These are phyloP conservation scores for Apocrypta bakeri DNA, from an alignment of 1,140 invertebrate species.

Conservation along the genomic window DNA sequence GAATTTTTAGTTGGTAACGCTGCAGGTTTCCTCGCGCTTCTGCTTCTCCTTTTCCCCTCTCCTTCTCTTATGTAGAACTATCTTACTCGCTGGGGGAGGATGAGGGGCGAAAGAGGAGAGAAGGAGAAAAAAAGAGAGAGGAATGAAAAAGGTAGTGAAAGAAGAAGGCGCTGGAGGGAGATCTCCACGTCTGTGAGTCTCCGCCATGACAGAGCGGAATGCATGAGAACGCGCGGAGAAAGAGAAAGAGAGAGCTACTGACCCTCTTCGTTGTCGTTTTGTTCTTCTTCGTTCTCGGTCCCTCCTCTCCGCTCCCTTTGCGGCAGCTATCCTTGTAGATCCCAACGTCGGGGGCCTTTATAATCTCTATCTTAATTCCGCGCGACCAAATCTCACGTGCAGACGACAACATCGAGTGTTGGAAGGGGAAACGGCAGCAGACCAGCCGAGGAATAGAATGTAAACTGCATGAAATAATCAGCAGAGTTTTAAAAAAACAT, in stretches of 20 bases:
- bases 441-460: slow-evolving; percentile 1
- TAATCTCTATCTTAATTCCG: slow-evolving; percentile 64
- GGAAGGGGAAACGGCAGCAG: not conserved
- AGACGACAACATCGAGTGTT: not conserved
- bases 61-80: slow-evolving; percentile 36
- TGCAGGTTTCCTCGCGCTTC: slow-evolving; percentile 43
- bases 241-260: slow-evolving; percentile 61
- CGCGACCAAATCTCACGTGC: slow-evolving; percentile 56
- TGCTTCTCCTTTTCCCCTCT: slow-evolving; percentile 47
- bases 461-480: slow-evolving; percentile 36
- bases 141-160: slow-evolving; percentile 39
- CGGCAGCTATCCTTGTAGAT: slow-evolving; percentile 13
- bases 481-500: slow-evolving; percentile 34
- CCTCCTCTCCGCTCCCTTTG: slow-evolving; percentile 33
- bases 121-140: slow-evolving; percentile 16
- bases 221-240: slow-evolving; percentile 68
- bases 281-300: slow-evolving; percentile 42
- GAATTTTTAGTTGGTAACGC: no score
- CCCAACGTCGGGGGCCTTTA: slow-evolving; percentile 39
- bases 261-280: slow-evolving; percentile 48
- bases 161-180: slow-evolving; percentile 2
- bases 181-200: slow-evolving; percentile 61
- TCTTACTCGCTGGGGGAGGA: not conserved
- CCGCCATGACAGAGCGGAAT: slow-evolving; percentile 71
- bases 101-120: slow-evolving; percentile 20